phyloP scores from a whole-genome alignment of 2,113 vertebrate genomes.

The Echinops telfairi region DNA sequence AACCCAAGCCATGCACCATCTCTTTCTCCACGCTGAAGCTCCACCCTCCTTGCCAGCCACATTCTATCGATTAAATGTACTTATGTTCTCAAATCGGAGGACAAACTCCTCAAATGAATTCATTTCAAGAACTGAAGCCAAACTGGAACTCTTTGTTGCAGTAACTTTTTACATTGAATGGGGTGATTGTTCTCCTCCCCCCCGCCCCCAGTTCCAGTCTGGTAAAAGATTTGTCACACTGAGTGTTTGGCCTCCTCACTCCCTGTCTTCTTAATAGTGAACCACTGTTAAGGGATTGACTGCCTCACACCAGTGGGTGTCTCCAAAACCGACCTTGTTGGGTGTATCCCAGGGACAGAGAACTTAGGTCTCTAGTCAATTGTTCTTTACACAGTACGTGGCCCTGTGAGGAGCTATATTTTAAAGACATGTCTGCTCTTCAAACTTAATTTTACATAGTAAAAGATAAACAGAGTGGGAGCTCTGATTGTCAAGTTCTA shows the following conservation, averaged over 20 bases:
- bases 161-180: constrained; percentile 56
- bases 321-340: neutral
- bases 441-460: neutral
- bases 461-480: neutral
- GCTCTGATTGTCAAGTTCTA: neutral
- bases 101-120: constrained; percentile 74
- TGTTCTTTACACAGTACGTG: neutral
- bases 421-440: neutral
- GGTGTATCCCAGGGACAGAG: neutral
- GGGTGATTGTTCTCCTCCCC: neutral
- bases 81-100: constrained; percentile 75
- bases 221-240: constrained; percentile 30
- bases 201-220: constrained; percentile 17
- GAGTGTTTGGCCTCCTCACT: neutral
- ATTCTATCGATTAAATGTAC: constrained; percentile 77
- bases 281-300: neutral
- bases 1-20: constrained; percentile 72
- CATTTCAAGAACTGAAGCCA: constrained; percentile 76
- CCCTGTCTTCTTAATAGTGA: neutral
- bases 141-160: constrained; percentile 71
- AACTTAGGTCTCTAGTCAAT: neutral
- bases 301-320: neutral
- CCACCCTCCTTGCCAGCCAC: constrained; percentile 72
- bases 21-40: constrained; percentile 68
- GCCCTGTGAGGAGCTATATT: neutral